A percentile compares a stretch with the other conserved stretches of the same genome.
phyloP scores from a whole-genome alignment of 1,140 invertebrate genomes.

The Eriosoma lanigerum region DNA sequence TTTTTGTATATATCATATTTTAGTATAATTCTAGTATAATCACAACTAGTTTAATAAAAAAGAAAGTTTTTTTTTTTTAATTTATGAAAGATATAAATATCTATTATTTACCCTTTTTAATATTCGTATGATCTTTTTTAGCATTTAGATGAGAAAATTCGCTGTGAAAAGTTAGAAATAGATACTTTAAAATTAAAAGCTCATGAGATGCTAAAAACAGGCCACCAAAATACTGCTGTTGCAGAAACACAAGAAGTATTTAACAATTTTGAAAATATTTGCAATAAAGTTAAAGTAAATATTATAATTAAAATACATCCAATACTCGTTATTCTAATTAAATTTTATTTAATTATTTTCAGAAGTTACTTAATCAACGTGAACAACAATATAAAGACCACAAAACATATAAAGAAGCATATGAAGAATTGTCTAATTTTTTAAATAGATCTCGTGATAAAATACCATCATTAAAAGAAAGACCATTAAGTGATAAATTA shows the following conservation, averaged over 20 bases:
- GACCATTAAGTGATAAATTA: conserved; percentile 80
- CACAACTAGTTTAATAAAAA: too few relatives aligned
- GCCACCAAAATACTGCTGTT: conserved; percentile 78
- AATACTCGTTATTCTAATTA: too few relatives aligned
- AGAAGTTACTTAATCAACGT: conserved; percentile 73
- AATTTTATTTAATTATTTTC: conserved; percentile 56
- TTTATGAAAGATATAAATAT: too few relatives aligned
- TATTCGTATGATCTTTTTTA: conserved; percentile 54
- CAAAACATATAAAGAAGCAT: conserved; percentile 82
- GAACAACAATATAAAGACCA: conserved; percentile 87
- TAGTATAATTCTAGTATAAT: too few relatives aligned
- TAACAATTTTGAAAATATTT: conserved; percentile 75
- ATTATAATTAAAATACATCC: too few relatives aligned
- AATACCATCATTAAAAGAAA: conserved; percentile 81
- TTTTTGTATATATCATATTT: neutral
- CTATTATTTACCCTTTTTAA: too few relatives aligned
- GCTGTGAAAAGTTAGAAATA: conserved; percentile 89
- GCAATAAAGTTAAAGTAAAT: conserved; percentile 68
- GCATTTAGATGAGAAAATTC: conserved; percentile 81
- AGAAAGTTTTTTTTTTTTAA: too few relatives aligned
- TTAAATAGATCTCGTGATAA: conserved; percentile 83
- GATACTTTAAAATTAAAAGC: conserved; percentile 84
- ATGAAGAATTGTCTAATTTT: conserved; percentile 84
- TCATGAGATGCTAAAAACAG: conserved; percentile 81
- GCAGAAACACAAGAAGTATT: conserved; percentile 82